Conservation (phyloP, 2,113 vertebrate species). For the Triplophysa tibetana region DNA sequence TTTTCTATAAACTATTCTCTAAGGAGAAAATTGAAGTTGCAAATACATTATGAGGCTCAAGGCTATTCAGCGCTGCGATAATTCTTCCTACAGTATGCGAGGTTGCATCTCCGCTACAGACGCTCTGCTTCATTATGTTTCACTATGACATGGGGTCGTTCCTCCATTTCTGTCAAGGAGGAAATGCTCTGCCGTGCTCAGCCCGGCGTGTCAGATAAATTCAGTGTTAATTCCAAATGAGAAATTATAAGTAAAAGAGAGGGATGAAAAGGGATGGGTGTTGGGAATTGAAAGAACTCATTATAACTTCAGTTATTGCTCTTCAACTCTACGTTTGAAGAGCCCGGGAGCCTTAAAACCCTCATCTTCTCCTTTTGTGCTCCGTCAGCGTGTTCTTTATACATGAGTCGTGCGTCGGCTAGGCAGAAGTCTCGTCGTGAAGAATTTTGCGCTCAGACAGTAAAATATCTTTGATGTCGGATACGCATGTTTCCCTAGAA, state of each 20-base stretch:
- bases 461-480: conserved; percentile 54
- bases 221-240: conserved; percentile 61
- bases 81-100: background rate
- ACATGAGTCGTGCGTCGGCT: conserved; percentile 21
- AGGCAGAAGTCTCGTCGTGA: conserved; percentile 40
- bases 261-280: conserved; percentile 39
- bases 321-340: conserved; percentile 51
- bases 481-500: conserved; percentile 43
- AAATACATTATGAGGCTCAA: conserved; percentile 33
- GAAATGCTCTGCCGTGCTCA: conserved; percentile 49
- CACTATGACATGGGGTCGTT: background rate
- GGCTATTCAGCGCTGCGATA: conserved; percentile 17
- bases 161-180: conserved; percentile 57
- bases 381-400: conserved; percentile 65
- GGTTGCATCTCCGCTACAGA: background rate
- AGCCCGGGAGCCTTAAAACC: conserved; percentile 61
- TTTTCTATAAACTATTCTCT: conserved; percentile 4
- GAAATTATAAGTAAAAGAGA: conserved; percentile 46
- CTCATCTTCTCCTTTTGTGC: conserved; percentile 54
- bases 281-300: conserved; percentile 55
- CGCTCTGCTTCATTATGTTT: conserved; percentile 7
- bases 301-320: conserved; percentile 58
- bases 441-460: conserved; percentile 10
- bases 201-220: conserved; percentile 48
- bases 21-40: conserved; percentile 23